Evolutionary conservation across 2,113 vertebrate species (phyloP), one percentile per base, ranked within the genome.

Genomic region (Coptodon bakossiorum): DNA sequence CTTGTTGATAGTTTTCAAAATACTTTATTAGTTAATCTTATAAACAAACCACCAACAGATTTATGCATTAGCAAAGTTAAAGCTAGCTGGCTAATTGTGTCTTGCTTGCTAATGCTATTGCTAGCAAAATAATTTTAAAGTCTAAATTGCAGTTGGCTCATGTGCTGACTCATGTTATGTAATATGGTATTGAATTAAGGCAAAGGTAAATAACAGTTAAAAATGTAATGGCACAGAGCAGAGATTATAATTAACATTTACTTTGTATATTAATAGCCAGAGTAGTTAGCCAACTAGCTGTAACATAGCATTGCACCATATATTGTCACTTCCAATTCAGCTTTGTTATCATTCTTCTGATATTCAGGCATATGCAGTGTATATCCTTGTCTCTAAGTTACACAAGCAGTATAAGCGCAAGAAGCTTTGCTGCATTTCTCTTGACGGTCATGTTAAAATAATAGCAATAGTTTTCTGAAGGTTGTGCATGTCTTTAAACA

Each of bases 131-230:
- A 29, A 29, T 76, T 29, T 76, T 4, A 3, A 27, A 48, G 40
- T 76, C 24, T 27, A 48, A 76, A 76, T 29, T 17, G 38, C 24
- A 29, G 2, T 19, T 29, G 40, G 71, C 71, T 17, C 17, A 22
- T 68, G 22, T 68, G 7, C 36, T 24, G 2, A 9, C 36, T 71
- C 7, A 43, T 71, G n/a, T 71, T 71, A 14, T 71, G 66, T 71
- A 43, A 71, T 43, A 71, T 71, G 7, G 7, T 1, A 0, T 16
- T 43, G 11, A 6, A 14, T 71, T 43, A 0, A 43, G 36, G n/a
- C 3, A 43, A 43, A 40, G n/a, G n/a, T 71, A 71, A 71, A 71
- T 71, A 40, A 43, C 7, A 14, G 61, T 8, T 8, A 38, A 68
- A 68, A 68, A 68, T 12, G 31, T 43, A 40, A 71, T 71, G 7